Conservation (phyloP, 2,797 vertebrate species). For the Molossus alvarezi region DNA sequence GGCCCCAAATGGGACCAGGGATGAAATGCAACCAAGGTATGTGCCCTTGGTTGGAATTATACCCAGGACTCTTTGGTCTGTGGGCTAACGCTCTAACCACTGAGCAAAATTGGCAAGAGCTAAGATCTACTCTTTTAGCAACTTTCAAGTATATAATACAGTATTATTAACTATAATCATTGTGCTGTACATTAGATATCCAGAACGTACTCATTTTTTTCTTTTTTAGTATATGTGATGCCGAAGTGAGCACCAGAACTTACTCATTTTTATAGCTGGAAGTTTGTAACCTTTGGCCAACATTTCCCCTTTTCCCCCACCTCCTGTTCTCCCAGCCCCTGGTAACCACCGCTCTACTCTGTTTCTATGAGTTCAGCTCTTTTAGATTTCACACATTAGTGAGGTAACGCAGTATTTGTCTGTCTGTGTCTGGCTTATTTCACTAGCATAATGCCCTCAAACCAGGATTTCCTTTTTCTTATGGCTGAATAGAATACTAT, state of each 20-base stretch:
- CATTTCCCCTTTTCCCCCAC: background rate
- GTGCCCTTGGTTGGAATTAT: no score
- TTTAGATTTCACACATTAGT: background rate
- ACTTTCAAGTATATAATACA: background rate
- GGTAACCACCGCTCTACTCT: background rate
- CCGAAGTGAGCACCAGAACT: no score
- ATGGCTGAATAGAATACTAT: background rate
- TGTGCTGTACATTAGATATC: background rate
- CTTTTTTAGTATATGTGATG: background rate
- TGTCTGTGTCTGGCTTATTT: conserved; percentile 30
- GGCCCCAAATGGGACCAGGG: no score
- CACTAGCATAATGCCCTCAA: background rate
- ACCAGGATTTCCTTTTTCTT: background rate
- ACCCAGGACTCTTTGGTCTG: no score
- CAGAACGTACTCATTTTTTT: background rate
- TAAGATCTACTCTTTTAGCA: background rate
- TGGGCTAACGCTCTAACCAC: no score
- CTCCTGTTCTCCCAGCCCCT: background rate
- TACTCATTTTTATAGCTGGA: background rate
- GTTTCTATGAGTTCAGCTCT: background rate
- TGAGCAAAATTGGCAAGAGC: no score
- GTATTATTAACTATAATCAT: background rate
- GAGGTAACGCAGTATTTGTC: background rate
- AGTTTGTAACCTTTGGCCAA: background rate
- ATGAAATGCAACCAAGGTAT: no score